Evolutionary conservation across 2,113 vertebrate species (phyloP), one percentile per base, ranked within the genome.

Genomic region (Lanius collurio): DNA sequence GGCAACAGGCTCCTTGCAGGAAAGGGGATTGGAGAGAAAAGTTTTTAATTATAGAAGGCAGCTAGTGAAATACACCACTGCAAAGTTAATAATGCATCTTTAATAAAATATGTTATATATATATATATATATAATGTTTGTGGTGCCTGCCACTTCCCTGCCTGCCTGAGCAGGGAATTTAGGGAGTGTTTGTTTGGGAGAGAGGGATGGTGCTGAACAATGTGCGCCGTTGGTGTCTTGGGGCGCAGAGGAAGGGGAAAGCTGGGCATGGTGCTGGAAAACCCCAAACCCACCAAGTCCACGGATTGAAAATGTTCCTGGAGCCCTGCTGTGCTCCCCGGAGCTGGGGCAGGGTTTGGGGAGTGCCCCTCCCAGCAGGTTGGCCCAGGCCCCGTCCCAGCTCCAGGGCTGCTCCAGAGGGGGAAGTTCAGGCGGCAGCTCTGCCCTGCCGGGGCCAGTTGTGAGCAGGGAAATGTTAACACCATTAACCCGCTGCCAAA

Each of bases 41-140:
- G 96, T 91, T 98, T 98, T 98, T 98, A 98, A 98, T 98, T 98
- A 97, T 90, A 92, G 96, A 83, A 96, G 95, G 94, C 97, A 97
- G 91, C 62, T 56, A 70, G 85, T 94, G 95, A 96, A 95, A 91
- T 90, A 95, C 11, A 89, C 76, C 69, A 55, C 82, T 68, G 69
- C 60, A 90, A 95, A 92, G 91, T 97, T 96, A 84, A 95, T 94
- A 97, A 83, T 86, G 77, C 89, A 82, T 96, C 85, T 93, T 71
- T n/a, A 31, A 12, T 35, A 69, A 91, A 78, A 89, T 67, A 87
- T 21, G n/a, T 41, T 39, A 87, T 71, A 87, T 31, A n/a, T 18
- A 31, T 52, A n/a, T n/a, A 84, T 79, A 49, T 56, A 31, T 19
- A 11, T 22, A 14, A 2, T 63, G 27, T 60, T 31, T 37, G 87